phyloP scores from a whole-genome alignment of 2,888 invertebrate species.

The Acleris laterana region DNA sequence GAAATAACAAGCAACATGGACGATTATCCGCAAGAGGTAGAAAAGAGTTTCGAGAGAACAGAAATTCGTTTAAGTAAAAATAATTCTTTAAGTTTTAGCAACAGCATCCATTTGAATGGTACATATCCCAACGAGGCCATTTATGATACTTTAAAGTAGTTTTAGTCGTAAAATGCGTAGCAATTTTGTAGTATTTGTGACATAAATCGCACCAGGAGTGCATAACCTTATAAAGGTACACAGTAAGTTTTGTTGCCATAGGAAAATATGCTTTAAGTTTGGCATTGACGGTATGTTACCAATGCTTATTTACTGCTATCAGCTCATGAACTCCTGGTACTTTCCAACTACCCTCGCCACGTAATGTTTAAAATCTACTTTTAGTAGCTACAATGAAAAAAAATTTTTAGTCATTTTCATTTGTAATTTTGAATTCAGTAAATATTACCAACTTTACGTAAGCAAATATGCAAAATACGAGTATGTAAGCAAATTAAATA shows the following conservation, averaged over 20 bases:
- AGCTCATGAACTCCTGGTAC: constrained; percentile 1
- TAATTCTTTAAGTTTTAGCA: constrained; percentile 77
- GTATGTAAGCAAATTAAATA: not conserved
- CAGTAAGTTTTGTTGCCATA: constrained; percentile 33
- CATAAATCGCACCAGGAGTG: constrained; percentile 14
- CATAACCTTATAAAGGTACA: constrained; percentile 16
- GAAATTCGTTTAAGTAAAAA: constrained; percentile 75
- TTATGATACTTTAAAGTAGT: constrained; percentile 81
- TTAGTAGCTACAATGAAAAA: too few species aligned
- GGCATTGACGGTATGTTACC: constrained; percentile 10
- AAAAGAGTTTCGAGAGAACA: constrained; percentile 61
- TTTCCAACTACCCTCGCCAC: not conserved
- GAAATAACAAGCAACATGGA: constrained; percentile 80
- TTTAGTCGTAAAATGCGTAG: constrained; percentile 38
- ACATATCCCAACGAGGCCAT: constrained; percentile 83
- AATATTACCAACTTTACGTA: constrained; percentile 14
- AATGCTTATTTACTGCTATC: constrained; percentile 1
- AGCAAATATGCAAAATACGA: not conserved
- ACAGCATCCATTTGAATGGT: constrained; percentile 83
- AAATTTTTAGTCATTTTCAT: constrained; percentile 17
- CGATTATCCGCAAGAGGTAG: constrained; percentile 64
- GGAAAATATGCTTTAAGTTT: constrained; percentile 17
- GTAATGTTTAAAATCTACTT: not conserved
- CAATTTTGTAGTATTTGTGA: constrained; percentile 29
- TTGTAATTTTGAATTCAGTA: constrained; percentile 2